Conservation (phyloP, 1,140 invertebrate genomes). For the Batillaria attramentaria region DNA sequence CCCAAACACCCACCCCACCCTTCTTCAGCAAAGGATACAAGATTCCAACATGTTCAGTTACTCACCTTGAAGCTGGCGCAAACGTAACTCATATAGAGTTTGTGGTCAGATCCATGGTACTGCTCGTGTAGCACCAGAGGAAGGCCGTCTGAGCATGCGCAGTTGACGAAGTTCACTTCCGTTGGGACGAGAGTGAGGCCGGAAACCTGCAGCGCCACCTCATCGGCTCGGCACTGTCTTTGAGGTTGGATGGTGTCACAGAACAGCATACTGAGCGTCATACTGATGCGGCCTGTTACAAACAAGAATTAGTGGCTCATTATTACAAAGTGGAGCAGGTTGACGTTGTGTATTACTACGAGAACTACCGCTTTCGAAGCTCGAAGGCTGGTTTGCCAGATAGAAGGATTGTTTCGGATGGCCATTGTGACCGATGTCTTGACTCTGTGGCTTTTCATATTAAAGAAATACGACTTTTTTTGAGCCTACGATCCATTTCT, state of each 20-base stretch:
- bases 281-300: constrained; percentile 7
- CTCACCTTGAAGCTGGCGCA: constrained; percentile 15
- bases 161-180: constrained; percentile 9
- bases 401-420: not conserved
- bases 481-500: too few species aligned
- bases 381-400: not conserved
- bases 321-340: too few species aligned
- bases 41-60: too few species aligned
- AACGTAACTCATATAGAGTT: not conserved
- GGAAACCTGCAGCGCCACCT: not conserved
- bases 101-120: not conserved
- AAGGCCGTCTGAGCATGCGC: not conserved
- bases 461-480: not conserved
- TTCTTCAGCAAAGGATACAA: too few species aligned
- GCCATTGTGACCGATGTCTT: not conserved
- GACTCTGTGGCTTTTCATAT: not conserved
- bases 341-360: too few species aligned
- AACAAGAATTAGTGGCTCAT: too few species aligned
- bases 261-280: constrained; percentile 20
- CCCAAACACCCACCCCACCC: too few species aligned
- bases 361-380: too few species aligned
- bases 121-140: not conserved
- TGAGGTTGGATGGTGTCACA: not conserved
- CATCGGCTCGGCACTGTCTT: not conserved
- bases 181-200: not conserved